Evolutionary conservation across 2,113 vertebrate genomes (phyloP), one percentile per base, ranked within the genome.

Genomic region (Phyllostomus discolor): DNA sequence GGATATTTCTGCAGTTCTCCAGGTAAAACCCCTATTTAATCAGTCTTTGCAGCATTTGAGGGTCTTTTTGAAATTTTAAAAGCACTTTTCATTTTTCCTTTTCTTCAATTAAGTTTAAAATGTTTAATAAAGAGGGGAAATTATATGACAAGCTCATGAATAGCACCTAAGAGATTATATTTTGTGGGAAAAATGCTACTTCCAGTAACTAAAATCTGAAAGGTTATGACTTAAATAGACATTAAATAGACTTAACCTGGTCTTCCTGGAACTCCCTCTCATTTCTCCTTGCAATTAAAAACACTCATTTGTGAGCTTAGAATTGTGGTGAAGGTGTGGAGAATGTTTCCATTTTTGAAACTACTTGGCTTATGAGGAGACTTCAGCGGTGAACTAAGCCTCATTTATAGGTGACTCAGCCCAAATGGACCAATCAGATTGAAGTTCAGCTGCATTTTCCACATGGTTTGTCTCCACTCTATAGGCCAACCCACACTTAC

Each of bases 101-200:
- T 66, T 52, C 82, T 91, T 48, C 52, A 66, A 24, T 75, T 90
- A 91, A 82, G 78, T 95, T 91, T 69, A 78, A 72, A 88, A 76
- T 43, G 43, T 95, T 97, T 93, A 88, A 93, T 85, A 72, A 82
- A 78, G 72, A 41, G 62, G 50, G 46, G 72, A 91, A 93, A 84
- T 75, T 69, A 95, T 82, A 90, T 78, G 90, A 81, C 46, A 64
- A 28, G 54, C 90, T 96, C 24, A 3, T 79, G 33, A 85, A 67
- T 76, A 50, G 70, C 43, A 91, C 94, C 72, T 76, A 46, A 64
- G 72, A 84, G 81, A 70, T 95, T 64, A 38, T 75, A 81, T 54
- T 86, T 70, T 75, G 81, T 88, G 87, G 86, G 75, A 84, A 92
- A 94, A 72, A 15, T 73, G 66, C 64, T 64, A 19, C 35, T 96